A percentile compares a stretch with the other conserved stretches of the same genome.
Conservation (phyloP, 2,797 vertebrate genomes). For the Otolemur crassicaudatus region DNA sequence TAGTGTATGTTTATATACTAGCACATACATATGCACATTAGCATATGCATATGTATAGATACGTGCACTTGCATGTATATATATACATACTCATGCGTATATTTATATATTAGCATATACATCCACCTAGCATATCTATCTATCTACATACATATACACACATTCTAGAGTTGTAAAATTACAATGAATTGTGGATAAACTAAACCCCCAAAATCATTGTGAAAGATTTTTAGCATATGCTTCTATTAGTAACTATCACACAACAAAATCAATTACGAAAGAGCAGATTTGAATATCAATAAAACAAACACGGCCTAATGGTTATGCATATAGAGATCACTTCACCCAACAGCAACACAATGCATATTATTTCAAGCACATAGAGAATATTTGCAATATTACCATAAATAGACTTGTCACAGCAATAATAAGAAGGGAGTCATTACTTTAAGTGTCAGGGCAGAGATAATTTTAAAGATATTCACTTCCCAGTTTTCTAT, state of each 20-base stretch:
- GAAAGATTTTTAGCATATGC: not conserved
- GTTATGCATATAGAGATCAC: not conserved
- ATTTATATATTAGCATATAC: not conserved
- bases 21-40: not conserved
- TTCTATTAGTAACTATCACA: not conserved
- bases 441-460: not conserved
- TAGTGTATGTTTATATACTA: not conserved
- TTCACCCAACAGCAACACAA: not conserved
- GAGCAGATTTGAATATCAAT: not conserved
- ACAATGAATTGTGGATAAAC: not conserved
- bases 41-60: not conserved
- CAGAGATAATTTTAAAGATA: not conserved
- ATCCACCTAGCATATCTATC: not conserved
- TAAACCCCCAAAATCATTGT: not conserved
- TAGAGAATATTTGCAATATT: not conserved
- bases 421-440: not conserved
- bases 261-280: not conserved
- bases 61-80: not conserved
- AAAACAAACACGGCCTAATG: not conserved
- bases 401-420: not conserved
- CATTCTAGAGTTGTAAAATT: constrained; percentile 13
- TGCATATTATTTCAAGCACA: not conserved
- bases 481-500: not conserved
- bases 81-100: not conserved
- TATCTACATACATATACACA: not conserved